A percentile compares a stretch with the other conserved stretches of the same genome.
Evolutionary conservation across 1,140 invertebrate species (phyloP).

Genomic region (Aradophagus sp.): DNA sequence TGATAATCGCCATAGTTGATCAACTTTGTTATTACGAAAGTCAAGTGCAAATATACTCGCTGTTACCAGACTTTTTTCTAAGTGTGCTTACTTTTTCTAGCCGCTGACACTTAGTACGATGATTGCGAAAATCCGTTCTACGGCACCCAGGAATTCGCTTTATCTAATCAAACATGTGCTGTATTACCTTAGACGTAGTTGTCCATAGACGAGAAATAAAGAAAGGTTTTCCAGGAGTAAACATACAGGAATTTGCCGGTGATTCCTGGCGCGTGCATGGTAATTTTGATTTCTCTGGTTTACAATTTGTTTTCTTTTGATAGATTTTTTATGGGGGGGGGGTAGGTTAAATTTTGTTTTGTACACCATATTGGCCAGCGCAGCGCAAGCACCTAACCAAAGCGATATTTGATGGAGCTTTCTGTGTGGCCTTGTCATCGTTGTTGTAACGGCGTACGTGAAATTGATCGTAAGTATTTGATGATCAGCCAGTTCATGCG

Average conservation of each 20-base stretch:
- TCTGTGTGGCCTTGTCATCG: constrained; percentile 43
- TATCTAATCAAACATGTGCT: background rate
- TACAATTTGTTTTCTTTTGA: too few relatives aligned
- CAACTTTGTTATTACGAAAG: too few relatives aligned
- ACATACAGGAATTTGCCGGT: background rate
- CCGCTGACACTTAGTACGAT: too few relatives aligned
- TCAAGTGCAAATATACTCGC: too few relatives aligned
- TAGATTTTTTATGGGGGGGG: too few relatives aligned
- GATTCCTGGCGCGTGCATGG: constrained; percentile 17
- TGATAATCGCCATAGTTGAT: too few relatives aligned
- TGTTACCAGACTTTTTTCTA: too few relatives aligned
- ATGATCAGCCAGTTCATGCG: constrained; percentile 38
- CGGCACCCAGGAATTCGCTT: background rate
- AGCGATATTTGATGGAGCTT: constrained; percentile 43
- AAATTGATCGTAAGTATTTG: constrained; percentile 51
- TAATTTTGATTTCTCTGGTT: constrained; percentile 16
- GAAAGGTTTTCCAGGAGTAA: constrained; percentile 24
- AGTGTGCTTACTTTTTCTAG: constrained; percentile 7
- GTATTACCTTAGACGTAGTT: constrained; percentile 6
- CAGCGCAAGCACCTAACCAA: constrained; percentile 48
- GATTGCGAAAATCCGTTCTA: too few relatives aligned
- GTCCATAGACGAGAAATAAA: constrained; percentile 5
- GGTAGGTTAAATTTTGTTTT: constrained; percentile 37
- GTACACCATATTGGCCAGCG: constrained; percentile 39
- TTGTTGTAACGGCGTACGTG: constrained; percentile 34